Evolutionary conservation across 2,888 invertebrate genomes (phyloP).

Genomic region (Augiades crinisus): DNA sequence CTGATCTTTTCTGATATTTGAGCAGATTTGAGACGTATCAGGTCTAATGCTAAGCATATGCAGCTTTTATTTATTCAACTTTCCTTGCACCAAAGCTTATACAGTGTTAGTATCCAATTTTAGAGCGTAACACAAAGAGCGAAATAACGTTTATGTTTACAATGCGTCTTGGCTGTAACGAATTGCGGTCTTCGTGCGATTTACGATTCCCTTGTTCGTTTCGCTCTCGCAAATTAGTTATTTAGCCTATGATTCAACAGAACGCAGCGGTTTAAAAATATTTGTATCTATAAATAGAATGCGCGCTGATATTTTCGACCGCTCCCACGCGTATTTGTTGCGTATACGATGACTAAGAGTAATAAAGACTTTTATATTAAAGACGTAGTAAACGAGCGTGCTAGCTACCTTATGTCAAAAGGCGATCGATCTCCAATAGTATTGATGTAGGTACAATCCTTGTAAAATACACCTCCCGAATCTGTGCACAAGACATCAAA

Average conservation of each 20-base stretch:
- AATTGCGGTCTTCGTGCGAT: not conserved
- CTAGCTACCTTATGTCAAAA: too few species aligned
- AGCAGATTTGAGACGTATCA: too few species aligned
- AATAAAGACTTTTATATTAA: too few species aligned
- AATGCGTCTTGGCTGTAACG: slow-evolving; percentile 1
- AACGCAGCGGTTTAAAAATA: slow-evolving; percentile 5
- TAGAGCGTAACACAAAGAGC: not conserved
- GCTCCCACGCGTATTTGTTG: not conserved
- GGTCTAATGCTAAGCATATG: too few species aligned
- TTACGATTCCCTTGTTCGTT: slow-evolving; percentile 9
- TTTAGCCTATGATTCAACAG: slow-evolving; percentile 6
- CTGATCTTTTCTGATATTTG: too few species aligned
- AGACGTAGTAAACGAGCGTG: too few species aligned
- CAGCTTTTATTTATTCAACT: too few species aligned
- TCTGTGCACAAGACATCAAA: too few species aligned
- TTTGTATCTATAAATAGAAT: slow-evolving; percentile 9
- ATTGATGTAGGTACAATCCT: too few species aligned
- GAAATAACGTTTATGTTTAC: slow-evolving; percentile 6
- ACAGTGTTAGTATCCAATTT: not conserved
- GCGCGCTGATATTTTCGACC: not conserved
- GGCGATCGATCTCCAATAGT: too few species aligned
- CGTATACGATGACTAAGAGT: not conserved
- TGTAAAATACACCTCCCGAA: too few species aligned
- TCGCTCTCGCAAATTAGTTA: not conserved
- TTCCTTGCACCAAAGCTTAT: too few species aligned